phyloP scores from a whole-genome alignment of 2,888 invertebrate species.

The Deilephila porcellus region DNA sequence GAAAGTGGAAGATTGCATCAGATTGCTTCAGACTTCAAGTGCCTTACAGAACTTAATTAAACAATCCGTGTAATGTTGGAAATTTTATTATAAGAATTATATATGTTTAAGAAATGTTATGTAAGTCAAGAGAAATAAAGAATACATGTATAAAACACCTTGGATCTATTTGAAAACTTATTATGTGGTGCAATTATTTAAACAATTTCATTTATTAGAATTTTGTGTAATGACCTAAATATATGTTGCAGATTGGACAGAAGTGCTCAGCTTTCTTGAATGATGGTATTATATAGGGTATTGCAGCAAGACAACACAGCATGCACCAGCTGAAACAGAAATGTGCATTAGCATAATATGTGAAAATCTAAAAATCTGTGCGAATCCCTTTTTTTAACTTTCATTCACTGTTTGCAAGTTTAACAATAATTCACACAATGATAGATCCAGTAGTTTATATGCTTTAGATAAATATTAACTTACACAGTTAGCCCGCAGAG shows the following conservation, averaged over 20 bases:
- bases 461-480: conserved; percentile 43
- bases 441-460: not conserved
- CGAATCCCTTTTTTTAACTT: too few relatives aligned
- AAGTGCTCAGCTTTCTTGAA: conserved; percentile 73
- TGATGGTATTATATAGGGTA: conserved; percentile 67
- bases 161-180: not conserved
- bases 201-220: conserved; percentile 39
- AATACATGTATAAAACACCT: conserved; percentile 7
- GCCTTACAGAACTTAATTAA: conserved; percentile 61
- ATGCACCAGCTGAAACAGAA: conserved; percentile 73
- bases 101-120: not conserved
- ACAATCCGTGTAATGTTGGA: not conserved
- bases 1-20: conserved; percentile 97
- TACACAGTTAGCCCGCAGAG: conserved; percentile 74
- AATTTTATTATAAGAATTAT: conserved; percentile 3
- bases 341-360: not conserved
- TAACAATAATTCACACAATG: not conserved
- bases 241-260: conserved; percentile 70
- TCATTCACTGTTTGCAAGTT: too few relatives aligned
- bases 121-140: not conserved
- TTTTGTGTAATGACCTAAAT: conserved; percentile 68
- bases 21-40: conserved; percentile 94
- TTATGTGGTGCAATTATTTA: not conserved
- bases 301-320: conserved; percentile 71
- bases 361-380: not conserved